A percentile compares a stretch with the other conserved stretches of the same genome.
phyloP scores from a whole-genome alignment of 2,888 invertebrate genomes.

The Drosophila tanythrix region DNA sequence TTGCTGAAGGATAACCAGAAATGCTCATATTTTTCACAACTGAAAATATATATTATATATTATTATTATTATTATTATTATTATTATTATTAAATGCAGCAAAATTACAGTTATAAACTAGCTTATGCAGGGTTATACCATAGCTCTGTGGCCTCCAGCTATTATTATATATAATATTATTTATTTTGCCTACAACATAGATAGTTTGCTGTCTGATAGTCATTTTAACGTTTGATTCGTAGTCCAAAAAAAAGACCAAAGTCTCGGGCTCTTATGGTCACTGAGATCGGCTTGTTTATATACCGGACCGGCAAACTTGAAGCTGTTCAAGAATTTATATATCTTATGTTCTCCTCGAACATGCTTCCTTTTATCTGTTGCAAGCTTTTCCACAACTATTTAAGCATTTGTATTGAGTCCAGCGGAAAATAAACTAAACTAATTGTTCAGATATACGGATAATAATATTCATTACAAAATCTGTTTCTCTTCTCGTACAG shows the following conservation, averaged over 20 bases:
- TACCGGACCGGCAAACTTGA: too few species aligned
- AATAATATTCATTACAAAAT: neutral
- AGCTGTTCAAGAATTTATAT: too few species aligned
- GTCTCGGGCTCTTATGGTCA: neutral
- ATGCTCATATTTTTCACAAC: neutral
- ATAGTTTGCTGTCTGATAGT: neutral
- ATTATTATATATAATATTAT: too few species aligned
- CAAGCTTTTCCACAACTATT: neutral
- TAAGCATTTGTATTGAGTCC: neutral
- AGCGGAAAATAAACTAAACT: neutral
- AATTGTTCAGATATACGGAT: neutral
- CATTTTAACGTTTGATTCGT: neutral
- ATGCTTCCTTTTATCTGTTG: neutral
- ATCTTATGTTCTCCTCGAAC: neutral
- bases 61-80: neutral
- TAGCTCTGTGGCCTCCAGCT: too few species aligned
- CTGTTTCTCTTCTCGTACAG: conserved; percentile 84
- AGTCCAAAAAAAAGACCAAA: neutral
- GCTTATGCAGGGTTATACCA: neutral
- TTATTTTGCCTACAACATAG: too few species aligned
- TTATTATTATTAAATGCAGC: neutral
- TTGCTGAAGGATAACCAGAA: neutral
- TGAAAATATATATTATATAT: neutral
- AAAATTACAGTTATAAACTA: neutral
- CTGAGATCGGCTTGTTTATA: too few species aligned